A percentile compares a stretch with the other conserved stretches of the same genome.
These are phyloP conservation scores for Syrrhaptes paradoxus DNA, from an alignment of 2,113 vertebrate genomes.

Conservation along the genomic window DNA sequence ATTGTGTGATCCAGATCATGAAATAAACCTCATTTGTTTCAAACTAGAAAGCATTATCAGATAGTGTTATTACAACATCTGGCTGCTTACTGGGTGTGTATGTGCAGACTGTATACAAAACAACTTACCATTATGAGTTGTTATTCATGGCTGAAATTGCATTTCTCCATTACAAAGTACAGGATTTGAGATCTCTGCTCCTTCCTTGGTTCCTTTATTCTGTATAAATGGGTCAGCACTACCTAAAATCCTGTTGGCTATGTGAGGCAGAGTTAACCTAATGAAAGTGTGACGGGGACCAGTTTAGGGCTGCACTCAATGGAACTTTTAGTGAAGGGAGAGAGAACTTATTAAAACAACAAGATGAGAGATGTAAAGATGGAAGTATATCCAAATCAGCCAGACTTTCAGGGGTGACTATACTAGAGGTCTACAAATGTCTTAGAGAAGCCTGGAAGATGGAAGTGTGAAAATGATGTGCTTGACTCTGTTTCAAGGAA, in stretches of 20 bases:
- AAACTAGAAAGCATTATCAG: background rate
- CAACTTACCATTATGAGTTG: background rate
- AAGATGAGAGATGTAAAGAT: background rate
- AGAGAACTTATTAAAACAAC: background rate
- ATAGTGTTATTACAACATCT: background rate
- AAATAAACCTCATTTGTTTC: background rate
- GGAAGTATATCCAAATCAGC: background rate
- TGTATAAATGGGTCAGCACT: background rate
- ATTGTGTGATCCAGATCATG: background rate
- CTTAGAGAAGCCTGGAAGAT: background rate
- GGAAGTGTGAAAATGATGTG: background rate
- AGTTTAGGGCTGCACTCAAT: background rate
- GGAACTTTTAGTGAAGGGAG: background rate
- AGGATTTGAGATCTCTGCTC: background rate
- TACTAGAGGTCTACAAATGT: background rate
- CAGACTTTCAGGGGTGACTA: background rate
- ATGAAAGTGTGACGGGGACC: rapidly evolving
- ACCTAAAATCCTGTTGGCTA: background rate
- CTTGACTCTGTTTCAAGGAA: rapidly evolving
- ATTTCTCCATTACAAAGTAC: background rate
- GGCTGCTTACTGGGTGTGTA: background rate
- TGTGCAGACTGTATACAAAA: background rate
- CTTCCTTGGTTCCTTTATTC: background rate
- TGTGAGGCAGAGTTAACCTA: background rate
- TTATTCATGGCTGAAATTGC: background rate